Base-by-base conservation (phyloP, 92 coral and sea anemone genomes). In the Parazoanthus atlanticus region DNA sequence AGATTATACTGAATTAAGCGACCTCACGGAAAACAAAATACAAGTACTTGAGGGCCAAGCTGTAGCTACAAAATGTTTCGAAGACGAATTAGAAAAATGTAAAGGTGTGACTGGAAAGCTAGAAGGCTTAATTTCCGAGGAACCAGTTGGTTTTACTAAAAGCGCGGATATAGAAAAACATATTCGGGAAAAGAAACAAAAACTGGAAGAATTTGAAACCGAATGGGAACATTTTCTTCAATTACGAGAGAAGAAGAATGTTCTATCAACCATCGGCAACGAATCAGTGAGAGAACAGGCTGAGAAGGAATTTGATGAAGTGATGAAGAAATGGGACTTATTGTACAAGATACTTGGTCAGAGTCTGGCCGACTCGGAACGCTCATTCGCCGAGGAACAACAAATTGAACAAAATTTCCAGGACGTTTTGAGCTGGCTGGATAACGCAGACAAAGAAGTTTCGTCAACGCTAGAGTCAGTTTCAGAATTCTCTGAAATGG, bases 401-500 rank as follows among this genome's bases (percentile, higher is more conserved):
- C 91, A 95, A 31, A 72, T 95, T 8, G 90, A 89, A 47, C 88
- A 90, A 40, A 92, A 93, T 82, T 76, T 93, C 38, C 89, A 88
- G 23, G 93, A 93, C 40, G 93, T 92, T 81, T 89, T 92, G 7
- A 88, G 82, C 23, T 93, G 98, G 96, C 65, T 95, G 54, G 91
- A 92, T 46, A 82, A 56, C 70, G 80, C 93, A 15, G 95, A 92
- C 80, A 90, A 90, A 54, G 96, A 93, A 40, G 54, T 92, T 77
- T 90, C 92, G 10, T 80, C 84, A 1, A 80, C 90, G 23, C 33
- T 88, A 11, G 91, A 83, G 26, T 66, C 90, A 32, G 89, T 91
- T 81, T 86, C 86, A 89, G 90, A 88, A 81, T 34, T 88, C 17
- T 88, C 78, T 56, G 93, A 95, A 47, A 82, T 95, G 36, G 86